phyloP scores from a whole-genome alignment of 2,113 vertebrate species.

The Cyprinodon variegatus region DNA sequence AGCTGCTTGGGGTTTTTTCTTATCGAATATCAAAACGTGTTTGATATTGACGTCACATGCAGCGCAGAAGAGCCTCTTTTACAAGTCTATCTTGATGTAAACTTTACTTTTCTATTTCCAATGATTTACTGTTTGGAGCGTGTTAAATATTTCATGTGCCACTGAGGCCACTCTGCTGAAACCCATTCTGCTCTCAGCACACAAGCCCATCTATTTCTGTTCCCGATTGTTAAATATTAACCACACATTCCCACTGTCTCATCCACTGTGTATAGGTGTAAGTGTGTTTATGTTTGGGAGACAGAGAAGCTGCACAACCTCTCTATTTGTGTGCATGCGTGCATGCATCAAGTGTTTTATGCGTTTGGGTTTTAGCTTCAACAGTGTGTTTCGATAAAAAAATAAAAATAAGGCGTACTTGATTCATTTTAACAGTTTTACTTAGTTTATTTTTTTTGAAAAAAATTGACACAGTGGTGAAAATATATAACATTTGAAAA shows the following conservation, averaged over 20 bases:
- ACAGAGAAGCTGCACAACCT: slow-evolving; percentile 36
- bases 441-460: too few species aligned
- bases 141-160: slow-evolving; percentile 77
- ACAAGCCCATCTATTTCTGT: slow-evolving; percentile 77
- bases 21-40: neutral
- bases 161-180: slow-evolving; percentile 70
- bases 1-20: neutral
- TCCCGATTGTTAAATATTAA: slow-evolving; percentile 82
- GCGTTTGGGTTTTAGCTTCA: slow-evolving; percentile 12
- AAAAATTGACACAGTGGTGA: too few species aligned
- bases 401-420: slow-evolving; percentile 3
- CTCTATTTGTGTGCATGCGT: slow-evolving; percentile 47
- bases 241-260: slow-evolving; percentile 70
- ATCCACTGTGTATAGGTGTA: slow-evolving; percentile 55
- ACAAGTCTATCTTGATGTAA: slow-evolving; percentile 69
- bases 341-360: neutral
- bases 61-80: slow-evolving; percentile 41
- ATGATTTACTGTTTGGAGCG: slow-evolving; percentile 76
- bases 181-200: slow-evolving; percentile 69
- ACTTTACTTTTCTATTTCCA: slow-evolving; percentile 75
- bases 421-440: too few species aligned
- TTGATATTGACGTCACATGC: slow-evolving; percentile 14
- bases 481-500: too few species aligned
- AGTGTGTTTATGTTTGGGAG: slow-evolving; percentile 36
- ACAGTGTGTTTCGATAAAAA: slow-evolving; percentile 5